These are phyloP conservation scores for Diaperis boleti DNA, from an alignment of 2,888 invertebrate species.

Conservation along the genomic window DNA sequence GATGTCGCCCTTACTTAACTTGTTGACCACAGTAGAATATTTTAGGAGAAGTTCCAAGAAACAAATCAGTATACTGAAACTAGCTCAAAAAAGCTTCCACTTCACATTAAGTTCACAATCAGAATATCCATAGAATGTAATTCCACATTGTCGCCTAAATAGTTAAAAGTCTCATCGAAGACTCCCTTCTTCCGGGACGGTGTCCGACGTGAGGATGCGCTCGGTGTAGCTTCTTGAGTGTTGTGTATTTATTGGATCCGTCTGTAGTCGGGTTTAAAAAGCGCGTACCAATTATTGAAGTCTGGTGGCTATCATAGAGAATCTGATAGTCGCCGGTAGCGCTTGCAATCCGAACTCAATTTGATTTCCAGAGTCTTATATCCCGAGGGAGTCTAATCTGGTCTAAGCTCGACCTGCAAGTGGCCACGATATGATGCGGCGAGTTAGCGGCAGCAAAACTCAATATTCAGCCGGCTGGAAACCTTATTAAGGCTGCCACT, in stretches of 20 bases:
- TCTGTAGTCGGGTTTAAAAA: slow-evolving; percentile 43
- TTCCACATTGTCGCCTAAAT: too few relatives aligned
- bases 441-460: slow-evolving; percentile 62
- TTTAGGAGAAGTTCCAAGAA: too few relatives aligned
- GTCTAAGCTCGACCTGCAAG: slow-evolving; percentile 66
- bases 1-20: too few relatives aligned
- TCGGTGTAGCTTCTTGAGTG: slow-evolving; percentile 1
- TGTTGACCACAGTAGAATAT: too few relatives aligned
- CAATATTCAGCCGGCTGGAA: slow-evolving; percentile 68
- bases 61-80: too few relatives aligned
- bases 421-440: slow-evolving; percentile 62
- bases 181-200: too few relatives aligned
- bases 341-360: slow-evolving; percentile 67
- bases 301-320: slow-evolving; percentile 55
- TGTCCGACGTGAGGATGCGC: neutral
- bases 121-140: too few relatives aligned
- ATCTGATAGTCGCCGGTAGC: slow-evolving; percentile 59
- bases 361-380: slow-evolving; percentile 65
- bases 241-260: slow-evolving; percentile 25
- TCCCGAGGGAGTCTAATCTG: slow-evolving; percentile 66
- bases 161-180: too few relatives aligned
- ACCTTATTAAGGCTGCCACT: slow-evolving; percentile 67
- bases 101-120: too few relatives aligned
- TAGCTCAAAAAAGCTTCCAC: too few relatives aligned
- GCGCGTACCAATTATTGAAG: slow-evolving; percentile 57